These are phyloP conservation scores for Ptychochromis oligacanthus DNA, from an alignment of 2,113 vertebrate genomes.

Conservation along the genomic window DNA sequence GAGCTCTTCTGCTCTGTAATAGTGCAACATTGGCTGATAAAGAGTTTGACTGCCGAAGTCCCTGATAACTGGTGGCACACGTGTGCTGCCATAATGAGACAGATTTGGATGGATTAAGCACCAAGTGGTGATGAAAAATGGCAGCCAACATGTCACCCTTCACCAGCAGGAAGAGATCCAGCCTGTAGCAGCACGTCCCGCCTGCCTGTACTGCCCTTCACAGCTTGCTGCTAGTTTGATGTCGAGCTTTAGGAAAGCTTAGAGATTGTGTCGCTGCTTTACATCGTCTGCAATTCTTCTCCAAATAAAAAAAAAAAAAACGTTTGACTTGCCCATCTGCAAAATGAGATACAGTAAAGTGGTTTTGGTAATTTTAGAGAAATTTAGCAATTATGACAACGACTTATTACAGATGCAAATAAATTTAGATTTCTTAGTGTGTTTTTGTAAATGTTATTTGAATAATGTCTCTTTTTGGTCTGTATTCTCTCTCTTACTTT, in stretches of 20 bases:
- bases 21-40: slow-evolving; percentile 31
- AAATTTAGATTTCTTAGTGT: not conserved
- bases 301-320: not conserved
- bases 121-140: slow-evolving; percentile 68
- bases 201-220: slow-evolving; percentile 51
- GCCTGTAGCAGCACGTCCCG: slow-evolving; percentile 36
- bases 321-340: slow-evolving; percentile 8
- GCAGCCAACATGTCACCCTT: slow-evolving; percentile 69
- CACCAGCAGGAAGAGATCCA: slow-evolving; percentile 62
- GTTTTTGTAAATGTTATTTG: not conserved
- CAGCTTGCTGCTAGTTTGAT: slow-evolving; percentile 52
- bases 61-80: slow-evolving; percentile 53
- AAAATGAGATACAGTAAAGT: slow-evolving; percentile 1
- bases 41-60: slow-evolving; percentile 30
- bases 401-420: not conserved
- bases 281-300: slow-evolving; percentile 22
- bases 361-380: not conserved
- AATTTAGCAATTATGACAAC: not conserved
- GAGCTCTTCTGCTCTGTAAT: not conserved
- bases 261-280: slow-evolving; percentile 32
- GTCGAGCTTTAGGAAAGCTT: slow-evolving; percentile 39
- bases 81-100: slow-evolving; percentile 69
- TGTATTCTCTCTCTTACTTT: not conserved
- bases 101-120: slow-evolving; percentile 75
- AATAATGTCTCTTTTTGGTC: not conserved